phyloP scores from a whole-genome alignment of 2,113 vertebrate genomes.

The Chrysemys picta region DNA sequence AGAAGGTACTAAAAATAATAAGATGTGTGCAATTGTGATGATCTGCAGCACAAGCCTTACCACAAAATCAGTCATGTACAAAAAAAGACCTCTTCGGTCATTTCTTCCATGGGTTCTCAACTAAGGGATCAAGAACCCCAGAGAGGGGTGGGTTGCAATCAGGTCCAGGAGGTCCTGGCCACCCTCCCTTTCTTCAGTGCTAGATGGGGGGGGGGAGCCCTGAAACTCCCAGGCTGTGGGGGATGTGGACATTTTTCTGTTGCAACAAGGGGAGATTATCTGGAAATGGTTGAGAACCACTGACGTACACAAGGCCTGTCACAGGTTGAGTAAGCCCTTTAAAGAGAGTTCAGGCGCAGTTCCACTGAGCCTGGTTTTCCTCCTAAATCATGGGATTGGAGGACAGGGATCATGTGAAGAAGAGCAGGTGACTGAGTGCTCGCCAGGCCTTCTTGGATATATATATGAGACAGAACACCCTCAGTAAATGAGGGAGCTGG shows the following conservation, averaged over 20 bases:
- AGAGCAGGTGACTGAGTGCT: neutral
- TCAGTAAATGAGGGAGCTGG: neutral
- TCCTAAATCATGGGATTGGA: neutral
- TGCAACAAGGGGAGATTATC: neutral
- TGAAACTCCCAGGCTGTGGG: neutral
- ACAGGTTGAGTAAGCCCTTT: neutral
- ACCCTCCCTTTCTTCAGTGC: neutral
- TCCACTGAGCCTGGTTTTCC: neutral
- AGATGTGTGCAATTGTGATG: neutral
- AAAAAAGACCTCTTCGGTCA: neutral
- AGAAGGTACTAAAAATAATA: neutral
- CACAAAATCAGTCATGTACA: neutral
- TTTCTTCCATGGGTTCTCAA: neutral
- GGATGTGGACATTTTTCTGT: neutral
- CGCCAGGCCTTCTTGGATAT: neutral
- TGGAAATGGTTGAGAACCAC: neutral
- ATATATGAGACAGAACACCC: neutral
- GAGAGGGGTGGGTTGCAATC: neutral
- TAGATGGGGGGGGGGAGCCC: neutral
- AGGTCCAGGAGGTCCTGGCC: accelerated
- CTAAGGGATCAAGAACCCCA: neutral
- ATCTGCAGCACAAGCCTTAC: neutral
- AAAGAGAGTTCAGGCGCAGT: neutral
- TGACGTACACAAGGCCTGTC: neutral
- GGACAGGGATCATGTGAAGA: neutral